These are phyloP conservation scores for Erethizon dorsatum DNA, from an alignment of 2,797 vertebrate species.

Conservation along the genomic window DNA sequence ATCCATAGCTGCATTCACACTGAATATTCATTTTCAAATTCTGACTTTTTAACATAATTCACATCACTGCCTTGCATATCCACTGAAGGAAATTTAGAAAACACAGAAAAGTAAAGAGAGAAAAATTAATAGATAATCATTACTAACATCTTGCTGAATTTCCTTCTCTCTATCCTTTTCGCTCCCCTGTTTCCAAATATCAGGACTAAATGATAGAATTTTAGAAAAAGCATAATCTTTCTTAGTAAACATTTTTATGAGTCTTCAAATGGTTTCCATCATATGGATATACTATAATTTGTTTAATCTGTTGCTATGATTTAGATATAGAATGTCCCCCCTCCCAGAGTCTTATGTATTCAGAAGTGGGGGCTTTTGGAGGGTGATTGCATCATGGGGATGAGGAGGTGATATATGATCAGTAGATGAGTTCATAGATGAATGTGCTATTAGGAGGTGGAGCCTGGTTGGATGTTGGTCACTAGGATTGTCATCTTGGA, in stretches of 20 bases:
- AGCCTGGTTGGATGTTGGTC: background rate
- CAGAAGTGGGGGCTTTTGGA: background rate
- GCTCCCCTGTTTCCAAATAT: background rate
- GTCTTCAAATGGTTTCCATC: constrained; percentile 26
- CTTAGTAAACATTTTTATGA: constrained; percentile 3
- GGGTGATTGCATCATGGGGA: background rate
- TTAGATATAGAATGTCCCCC: background rate
- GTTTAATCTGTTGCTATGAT: background rate
- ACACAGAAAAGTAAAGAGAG: background rate
- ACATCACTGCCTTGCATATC: background rate
- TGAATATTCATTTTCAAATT: constrained; percentile 15
- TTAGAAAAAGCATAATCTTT: constrained; percentile 19
- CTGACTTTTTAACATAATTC: background rate
- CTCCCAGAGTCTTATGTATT: background rate
- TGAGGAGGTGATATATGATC: background rate
- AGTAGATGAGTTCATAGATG: background rate
- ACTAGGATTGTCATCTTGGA: background rate
- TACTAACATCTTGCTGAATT: background rate
- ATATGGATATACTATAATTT: background rate
- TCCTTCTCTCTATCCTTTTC: background rate
- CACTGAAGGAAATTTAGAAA: background rate
- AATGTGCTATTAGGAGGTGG: background rate
- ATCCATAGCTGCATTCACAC: background rate
- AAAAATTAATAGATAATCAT: background rate
- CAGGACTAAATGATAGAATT: background rate